Percentiles rank a stretch among this genome's conserved stretches.
Evolutionary conservation across 2,888 invertebrate genomes (phyloP).

Genomic region (Meandrusa payeni): DNA sequence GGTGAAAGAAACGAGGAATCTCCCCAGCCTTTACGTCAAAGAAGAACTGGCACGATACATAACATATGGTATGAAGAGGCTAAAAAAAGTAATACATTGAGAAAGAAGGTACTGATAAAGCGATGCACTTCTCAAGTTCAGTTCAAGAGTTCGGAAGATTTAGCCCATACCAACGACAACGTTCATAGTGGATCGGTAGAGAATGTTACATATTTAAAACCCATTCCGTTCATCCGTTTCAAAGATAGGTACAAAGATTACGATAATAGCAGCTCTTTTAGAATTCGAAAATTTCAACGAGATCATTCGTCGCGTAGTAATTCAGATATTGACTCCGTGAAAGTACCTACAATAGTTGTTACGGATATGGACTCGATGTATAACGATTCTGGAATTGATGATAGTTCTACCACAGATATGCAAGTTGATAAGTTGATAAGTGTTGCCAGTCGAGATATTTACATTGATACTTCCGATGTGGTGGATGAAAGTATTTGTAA

Average conservation of each 20-base stretch:
- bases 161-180: slow-evolving; percentile 30
- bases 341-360: slow-evolving; percentile 41
- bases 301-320: slow-evolving; percentile 32
- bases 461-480: slow-evolving; percentile 50
- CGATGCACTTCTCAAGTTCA: slow-evolving; percentile 37
- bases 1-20: slow-evolving; percentile 29
- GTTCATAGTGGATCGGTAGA: slow-evolving; percentile 27
- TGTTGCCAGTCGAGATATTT: slow-evolving; percentile 37
- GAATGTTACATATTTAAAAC: slow-evolving; percentile 25
- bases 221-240: slow-evolving; percentile 27
- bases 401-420: slow-evolving; percentile 1
- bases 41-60: slow-evolving; percentile 42
- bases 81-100: slow-evolving; percentile 44
- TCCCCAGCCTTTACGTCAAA: slow-evolving; percentile 39
- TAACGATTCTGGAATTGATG: background rate
- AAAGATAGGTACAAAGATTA: slow-evolving; percentile 33
- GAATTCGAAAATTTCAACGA: slow-evolving; percentile 37
- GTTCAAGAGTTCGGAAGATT: slow-evolving; percentile 53
- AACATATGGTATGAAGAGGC: slow-evolving; percentile 42
- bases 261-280: slow-evolving; percentile 27
- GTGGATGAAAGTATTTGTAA: slow-evolving; percentile 61
- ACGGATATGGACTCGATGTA: slow-evolving; percentile 29
- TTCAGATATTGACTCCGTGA: slow-evolving; percentile 26
- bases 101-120: slow-evolving; percentile 52
- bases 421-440: slow-evolving; percentile 26